Evolutionary conservation across 1,140 invertebrate species (phyloP).

Genomic region (Caenorhabditis tropicalis): DNA sequence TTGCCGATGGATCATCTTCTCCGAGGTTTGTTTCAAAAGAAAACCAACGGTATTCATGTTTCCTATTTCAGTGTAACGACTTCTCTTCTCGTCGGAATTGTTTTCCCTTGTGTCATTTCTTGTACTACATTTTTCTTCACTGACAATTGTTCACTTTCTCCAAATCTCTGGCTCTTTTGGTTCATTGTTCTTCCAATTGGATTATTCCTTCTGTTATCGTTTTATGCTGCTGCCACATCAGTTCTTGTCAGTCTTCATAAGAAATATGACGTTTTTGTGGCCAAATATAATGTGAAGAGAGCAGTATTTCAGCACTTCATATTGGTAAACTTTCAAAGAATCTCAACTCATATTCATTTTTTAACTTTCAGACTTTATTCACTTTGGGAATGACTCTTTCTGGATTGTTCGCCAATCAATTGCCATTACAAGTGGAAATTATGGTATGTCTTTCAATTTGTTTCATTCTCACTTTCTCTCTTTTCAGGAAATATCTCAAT

Average conservation of each 20-base stretch:
- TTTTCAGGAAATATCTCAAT: slow-evolving; percentile 6
- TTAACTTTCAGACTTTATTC: slow-evolving; percentile 33
- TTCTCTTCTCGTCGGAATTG: slow-evolving; percentile 53
- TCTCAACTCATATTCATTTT: neutral
- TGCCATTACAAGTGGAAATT: neutral
- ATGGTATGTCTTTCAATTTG: neutral
- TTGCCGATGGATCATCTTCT: slow-evolving; percentile 47
- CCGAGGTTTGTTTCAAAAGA: neutral
- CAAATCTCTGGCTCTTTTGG: slow-evolving; percentile 50
- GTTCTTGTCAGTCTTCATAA: slow-evolving; percentile 55
- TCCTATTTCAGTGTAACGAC: slow-evolving; percentile 44
- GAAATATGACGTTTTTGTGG: slow-evolving; percentile 50
- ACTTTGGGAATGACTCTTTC: slow-evolving; percentile 25
- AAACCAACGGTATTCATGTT: too few relatives aligned
- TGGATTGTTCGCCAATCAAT: slow-evolving; percentile 24
- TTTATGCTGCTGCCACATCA: slow-evolving; percentile 57
- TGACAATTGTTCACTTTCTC: slow-evolving; percentile 32
- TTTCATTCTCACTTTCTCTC: neutral
- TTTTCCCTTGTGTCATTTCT: slow-evolving; percentile 50
- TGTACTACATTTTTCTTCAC: slow-evolving; percentile 48
- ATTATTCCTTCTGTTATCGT: slow-evolving; percentile 53
- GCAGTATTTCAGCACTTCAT: slow-evolving; percentile 52
- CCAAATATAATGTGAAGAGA: slow-evolving; percentile 46
- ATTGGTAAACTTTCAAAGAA: slow-evolving; percentile 24
- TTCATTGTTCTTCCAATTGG: slow-evolving; percentile 52